These are phyloP conservation scores for Graphium colonna DNA, from an alignment of 2,888 invertebrate species.

Conservation along the genomic window DNA sequence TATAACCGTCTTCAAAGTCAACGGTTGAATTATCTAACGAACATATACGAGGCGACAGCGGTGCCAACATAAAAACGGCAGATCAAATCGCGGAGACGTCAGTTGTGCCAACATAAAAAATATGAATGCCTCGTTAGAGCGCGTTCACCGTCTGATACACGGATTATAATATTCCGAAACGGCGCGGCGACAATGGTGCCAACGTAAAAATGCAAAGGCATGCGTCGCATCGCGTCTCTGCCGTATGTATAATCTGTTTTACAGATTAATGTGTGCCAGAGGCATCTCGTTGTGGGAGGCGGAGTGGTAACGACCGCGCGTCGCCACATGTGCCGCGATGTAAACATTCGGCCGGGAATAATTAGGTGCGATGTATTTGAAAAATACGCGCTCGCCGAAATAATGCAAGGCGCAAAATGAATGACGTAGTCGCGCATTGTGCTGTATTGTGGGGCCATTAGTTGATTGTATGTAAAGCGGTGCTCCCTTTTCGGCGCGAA, in stretches of 20 bases:
- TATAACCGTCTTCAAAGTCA: too few relatives aligned
- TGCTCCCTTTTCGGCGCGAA: conserved; percentile 2
- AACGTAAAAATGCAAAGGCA: conserved; percentile 8
- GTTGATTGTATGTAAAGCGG: conserved; percentile 11
- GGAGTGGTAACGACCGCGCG: conserved; percentile 52
- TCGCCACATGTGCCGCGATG: conserved; percentile 36
- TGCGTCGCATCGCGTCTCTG: background rate
- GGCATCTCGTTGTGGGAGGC: conserved; percentile 47
- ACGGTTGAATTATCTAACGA: too few relatives aligned
- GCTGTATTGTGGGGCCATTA: background rate
- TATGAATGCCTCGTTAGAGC: too few relatives aligned
- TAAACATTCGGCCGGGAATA: conserved; percentile 31
- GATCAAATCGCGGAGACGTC: too few relatives aligned
- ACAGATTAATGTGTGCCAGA: conserved; percentile 35
- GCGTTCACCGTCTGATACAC: conserved; percentile 6
- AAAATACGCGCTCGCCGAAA: background rate
- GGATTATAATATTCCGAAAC: conserved; percentile 14
- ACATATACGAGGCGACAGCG: too few relatives aligned
- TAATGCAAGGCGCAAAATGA: background rate
- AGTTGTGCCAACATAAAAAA: too few relatives aligned
- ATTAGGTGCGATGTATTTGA: conserved; percentile 1
- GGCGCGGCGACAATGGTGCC: conserved; percentile 18
- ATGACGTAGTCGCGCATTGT: background rate
- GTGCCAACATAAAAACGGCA: too few relatives aligned
- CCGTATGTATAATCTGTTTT: background rate